A percentile compares a stretch with the other conserved stretches of the same genome.
These are phyloP conservation scores for Phrynosoma platyrhinos DNA, from an alignment of 2,113 vertebrate species.

Conservation along the genomic window DNA sequence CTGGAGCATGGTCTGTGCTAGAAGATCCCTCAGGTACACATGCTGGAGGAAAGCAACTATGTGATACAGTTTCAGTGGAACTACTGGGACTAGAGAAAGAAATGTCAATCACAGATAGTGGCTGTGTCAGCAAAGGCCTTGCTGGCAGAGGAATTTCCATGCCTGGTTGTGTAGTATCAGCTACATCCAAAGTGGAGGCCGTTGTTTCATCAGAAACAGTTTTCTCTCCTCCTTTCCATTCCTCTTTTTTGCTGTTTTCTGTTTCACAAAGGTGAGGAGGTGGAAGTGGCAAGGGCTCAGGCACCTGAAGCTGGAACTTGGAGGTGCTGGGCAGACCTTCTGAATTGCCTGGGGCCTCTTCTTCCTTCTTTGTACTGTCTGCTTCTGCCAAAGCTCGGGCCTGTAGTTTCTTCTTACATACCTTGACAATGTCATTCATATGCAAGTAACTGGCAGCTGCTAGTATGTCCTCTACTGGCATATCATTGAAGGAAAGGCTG, in stretches of 20 bases:
- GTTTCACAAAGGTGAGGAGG: constrained; percentile 6
- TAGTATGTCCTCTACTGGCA: constrained; percentile 91
- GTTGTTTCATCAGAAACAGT: constrained; percentile 31
- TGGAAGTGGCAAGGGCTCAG: constrained; percentile 10
- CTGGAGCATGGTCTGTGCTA: constrained; percentile 47
- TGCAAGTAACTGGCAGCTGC: constrained; percentile 95
- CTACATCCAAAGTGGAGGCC: constrained; percentile 70
- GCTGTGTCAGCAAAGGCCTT: constrained; percentile 40
- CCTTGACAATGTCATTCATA: constrained; percentile 95
- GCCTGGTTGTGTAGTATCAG: constrained; percentile 92
- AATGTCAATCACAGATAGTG: constrained; percentile 45
- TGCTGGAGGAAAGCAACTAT: constrained; percentile 56
- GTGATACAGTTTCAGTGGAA: constrained; percentile 81
- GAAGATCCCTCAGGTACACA: constrained; percentile 44
- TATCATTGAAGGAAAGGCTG: constrained; percentile 82
- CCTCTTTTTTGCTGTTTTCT: constrained; percentile 56
- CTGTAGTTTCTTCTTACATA: constrained; percentile 90
- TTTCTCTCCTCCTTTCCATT: constrained; percentile 25
- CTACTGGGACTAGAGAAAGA: constrained; percentile 89
- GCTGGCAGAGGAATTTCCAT: constrained; percentile 75
- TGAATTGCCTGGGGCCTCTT: constrained; percentile 62
- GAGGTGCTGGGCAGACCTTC: constrained; percentile 53
- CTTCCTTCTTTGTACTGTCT: constrained; percentile 93
- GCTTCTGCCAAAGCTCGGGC: constrained; percentile 88
- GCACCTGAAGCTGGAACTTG: constrained; percentile 38